phyloP scores from a whole-genome alignment of 2,797 vertebrate species.

The Siniperca obscura region DNA sequence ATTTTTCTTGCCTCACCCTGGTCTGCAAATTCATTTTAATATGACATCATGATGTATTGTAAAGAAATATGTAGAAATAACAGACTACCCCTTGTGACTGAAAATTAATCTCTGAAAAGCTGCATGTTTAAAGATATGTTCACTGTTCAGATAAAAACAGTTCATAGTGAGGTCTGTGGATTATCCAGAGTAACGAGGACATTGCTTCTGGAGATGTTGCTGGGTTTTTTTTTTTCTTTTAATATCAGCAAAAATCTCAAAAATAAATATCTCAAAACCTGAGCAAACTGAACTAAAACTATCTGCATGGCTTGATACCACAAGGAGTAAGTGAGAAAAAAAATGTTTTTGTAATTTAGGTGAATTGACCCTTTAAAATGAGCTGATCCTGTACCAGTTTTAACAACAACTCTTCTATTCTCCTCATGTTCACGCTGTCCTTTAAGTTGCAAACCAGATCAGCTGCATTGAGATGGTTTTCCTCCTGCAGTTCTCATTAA shows the following conservation, averaged over 20 bases:
- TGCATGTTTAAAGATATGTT: constrained; percentile 24
- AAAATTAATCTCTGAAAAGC: constrained; percentile 37
- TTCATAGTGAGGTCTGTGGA: background rate
- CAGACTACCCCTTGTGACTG: constrained; percentile 7
- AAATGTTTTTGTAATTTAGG: background rate
- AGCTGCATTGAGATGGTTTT: constrained; percentile 59
- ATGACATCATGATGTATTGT: background rate
- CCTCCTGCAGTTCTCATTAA: constrained; percentile 56
- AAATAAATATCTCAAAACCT: background rate
- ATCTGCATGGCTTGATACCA: background rate
- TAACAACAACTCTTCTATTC: constrained; percentile 35
- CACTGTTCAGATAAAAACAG: background rate
- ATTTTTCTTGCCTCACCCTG: background rate
- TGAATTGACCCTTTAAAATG: constrained; percentile 18
- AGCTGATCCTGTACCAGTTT: constrained; percentile 8
- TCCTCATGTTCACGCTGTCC: constrained; percentile 1
- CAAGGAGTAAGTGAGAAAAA: background rate
- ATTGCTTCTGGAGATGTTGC: background rate
- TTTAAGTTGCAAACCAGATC: constrained; percentile 59
- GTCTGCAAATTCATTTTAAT: background rate
- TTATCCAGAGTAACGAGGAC: constrained; percentile 8
- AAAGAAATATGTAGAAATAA: constrained; percentile 5
- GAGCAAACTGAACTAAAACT: background rate
- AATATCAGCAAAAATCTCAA: background rate
- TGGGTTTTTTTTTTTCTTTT: too few species aligned